phyloP scores from a whole-genome alignment of 2,888 invertebrate genomes.

The Campaea margaritaria region DNA sequence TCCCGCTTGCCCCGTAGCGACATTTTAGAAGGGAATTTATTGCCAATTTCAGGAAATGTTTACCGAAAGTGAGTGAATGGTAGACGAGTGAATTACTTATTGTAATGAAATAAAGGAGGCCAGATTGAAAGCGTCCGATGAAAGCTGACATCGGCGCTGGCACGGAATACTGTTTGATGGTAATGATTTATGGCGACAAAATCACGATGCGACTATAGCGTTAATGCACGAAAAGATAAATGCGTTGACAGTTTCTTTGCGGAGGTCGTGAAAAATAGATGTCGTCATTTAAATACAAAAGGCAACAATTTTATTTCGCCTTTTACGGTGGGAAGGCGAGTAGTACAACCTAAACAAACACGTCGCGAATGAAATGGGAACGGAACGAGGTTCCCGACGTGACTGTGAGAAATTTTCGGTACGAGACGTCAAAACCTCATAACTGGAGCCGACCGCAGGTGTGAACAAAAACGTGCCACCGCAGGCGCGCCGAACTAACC shows the following conservation, averaged over 20 bases:
- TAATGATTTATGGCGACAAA: conserved; percentile 83
- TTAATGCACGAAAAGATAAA: conserved; percentile 79
- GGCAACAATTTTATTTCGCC: conserved; percentile 42
- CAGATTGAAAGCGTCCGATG: conserved; percentile 82
- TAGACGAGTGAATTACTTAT: conserved; percentile 82
- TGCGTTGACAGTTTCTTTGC: conserved; percentile 67
- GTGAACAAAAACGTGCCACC: conserved; percentile 72
- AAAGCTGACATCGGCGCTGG: conserved; percentile 68
- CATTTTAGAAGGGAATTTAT: conserved; percentile 81
- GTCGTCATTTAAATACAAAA: conserved; percentile 49
- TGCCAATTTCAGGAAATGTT: conserved; percentile 82
- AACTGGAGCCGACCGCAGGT: conserved; percentile 70
- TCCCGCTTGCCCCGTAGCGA: conserved; percentile 62
- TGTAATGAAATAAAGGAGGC: conserved; percentile 82
- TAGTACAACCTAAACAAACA: conserved; percentile 45
- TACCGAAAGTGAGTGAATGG: conserved; percentile 80
- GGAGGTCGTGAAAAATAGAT: conserved; percentile 55
- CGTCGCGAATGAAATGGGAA: conserved; percentile 38
- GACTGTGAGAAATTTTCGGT: conserved; percentile 43
- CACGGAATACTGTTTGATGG: conserved; percentile 73
- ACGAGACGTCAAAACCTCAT: conserved; percentile 47
- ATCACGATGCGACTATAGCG: conserved; percentile 76
- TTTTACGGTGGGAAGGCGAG: conserved; percentile 33
- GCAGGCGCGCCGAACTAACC: conserved; percentile 64
- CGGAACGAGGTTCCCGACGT: conserved; percentile 23